A percentile compares a stretch with the other conserved stretches of the same genome.
Conservation (phyloP, 2,113 vertebrate genomes). For the Cebidichthys violaceus region DNA sequence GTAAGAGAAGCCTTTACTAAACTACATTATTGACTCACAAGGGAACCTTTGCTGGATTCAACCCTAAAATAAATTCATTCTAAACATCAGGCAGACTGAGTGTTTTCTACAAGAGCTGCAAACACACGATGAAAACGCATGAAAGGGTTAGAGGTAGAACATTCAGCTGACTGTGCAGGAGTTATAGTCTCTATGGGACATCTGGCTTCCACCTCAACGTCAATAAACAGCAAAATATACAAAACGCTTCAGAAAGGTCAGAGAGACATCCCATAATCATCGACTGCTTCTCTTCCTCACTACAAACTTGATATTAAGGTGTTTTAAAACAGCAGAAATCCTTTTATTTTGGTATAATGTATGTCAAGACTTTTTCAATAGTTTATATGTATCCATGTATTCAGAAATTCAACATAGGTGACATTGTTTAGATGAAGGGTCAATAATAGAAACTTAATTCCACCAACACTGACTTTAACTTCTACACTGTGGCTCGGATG, state of each 20-base stretch:
- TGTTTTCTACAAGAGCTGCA: constrained; percentile 10
- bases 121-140: constrained; percentile 15
- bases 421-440: background rate
- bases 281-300: too few species aligned
- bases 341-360: background rate
- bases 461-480: background rate
- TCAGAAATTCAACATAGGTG: background rate
- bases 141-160: background rate
- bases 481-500: background rate
- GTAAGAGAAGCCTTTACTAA: background rate
- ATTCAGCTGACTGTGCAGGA: background rate
- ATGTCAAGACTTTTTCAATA: background rate
- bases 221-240: background rate
- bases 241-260: background rate
- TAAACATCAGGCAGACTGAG: constrained; percentile 10
- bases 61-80: background rate
- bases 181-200: constrained; percentile 5
- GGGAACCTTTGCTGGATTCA: background rate
- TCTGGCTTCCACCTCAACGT: background rate
- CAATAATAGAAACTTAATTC: background rate
- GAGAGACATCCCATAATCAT: background rate
- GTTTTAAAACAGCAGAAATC: background rate
- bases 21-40: background rate
- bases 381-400: background rate
- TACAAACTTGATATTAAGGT: background rate